Conservation (phyloP, 2,113 vertebrate genomes). For the Ageneiosus marmoratus region DNA sequence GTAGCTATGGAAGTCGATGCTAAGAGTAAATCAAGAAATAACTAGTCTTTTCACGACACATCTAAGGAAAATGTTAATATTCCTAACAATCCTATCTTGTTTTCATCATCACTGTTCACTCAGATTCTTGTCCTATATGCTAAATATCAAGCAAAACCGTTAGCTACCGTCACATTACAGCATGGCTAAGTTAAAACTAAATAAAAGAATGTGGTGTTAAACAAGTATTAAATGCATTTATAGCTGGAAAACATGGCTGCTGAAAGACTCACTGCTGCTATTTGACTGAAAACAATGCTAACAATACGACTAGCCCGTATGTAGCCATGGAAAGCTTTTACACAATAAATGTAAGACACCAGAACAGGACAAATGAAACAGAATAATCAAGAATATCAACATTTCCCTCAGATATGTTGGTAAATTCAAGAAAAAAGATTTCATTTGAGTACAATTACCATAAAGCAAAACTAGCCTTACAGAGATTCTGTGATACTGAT, state of each 20-base stretch:
- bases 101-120: neutral
- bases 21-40: too few species aligned
- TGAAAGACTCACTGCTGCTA: neutral
- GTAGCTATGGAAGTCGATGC: too few species aligned
- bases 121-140: neutral
- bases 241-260: neutral
- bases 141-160: neutral
- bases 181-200: neutral
- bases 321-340: neutral
- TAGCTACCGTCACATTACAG: neutral
- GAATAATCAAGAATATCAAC: neutral
- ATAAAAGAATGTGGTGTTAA: neutral
- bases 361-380: neutral
- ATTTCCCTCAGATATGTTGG: neutral
- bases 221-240: neutral
- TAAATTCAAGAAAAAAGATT: neutral
- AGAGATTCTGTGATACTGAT: neutral
- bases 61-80: neutral
- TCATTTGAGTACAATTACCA: neutral
- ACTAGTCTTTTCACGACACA: neutral
- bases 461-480: neutral
- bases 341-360: too few species aligned
- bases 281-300: neutral
- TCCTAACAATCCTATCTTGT: neutral
- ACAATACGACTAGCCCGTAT: neutral